Conservation (phyloP, 2,113 vertebrate genomes). For the Verasper variegatus region DNA sequence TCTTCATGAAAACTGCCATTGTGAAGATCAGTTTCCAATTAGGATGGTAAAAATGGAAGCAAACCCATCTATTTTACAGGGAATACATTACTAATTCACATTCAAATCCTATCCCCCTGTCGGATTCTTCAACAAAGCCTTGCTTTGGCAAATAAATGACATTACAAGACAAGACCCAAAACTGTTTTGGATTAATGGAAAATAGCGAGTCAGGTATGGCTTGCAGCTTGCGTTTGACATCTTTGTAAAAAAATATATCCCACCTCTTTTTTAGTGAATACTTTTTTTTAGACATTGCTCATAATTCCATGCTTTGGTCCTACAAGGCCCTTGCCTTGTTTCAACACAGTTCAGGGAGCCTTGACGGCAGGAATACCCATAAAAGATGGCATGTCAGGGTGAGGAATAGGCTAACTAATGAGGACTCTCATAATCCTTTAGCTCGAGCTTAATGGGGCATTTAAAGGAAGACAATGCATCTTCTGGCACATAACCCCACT, state of each 20-base stretch:
- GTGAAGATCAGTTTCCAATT: constrained; percentile 58
- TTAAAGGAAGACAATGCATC: constrained; percentile 84
- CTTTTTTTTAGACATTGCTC: constrained; percentile 40
- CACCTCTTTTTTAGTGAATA: constrained; percentile 1
- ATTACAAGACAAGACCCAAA: constrained; percentile 7
- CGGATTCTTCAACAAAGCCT: constrained; percentile 23
- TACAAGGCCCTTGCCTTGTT: constrained; percentile 65
- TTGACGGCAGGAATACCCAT: constrained; percentile 64
- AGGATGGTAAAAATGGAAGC: constrained; percentile 44
- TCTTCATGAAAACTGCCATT: constrained; percentile 53
- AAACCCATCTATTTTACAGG: constrained; percentile 1
- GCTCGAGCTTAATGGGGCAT: constrained; percentile 83
- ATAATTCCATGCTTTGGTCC: constrained; percentile 50
- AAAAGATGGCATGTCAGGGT: constrained; percentile 79
- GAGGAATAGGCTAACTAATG: constrained; percentile 82
- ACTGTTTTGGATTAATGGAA: constrained; percentile 23
- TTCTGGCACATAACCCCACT: constrained; percentile 76
- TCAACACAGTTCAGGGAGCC: constrained; percentile 71
- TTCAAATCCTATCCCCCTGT: constrained; percentile 24
- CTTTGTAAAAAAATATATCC: background rate
- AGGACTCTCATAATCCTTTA: constrained; percentile 83
- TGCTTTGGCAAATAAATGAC: constrained; percentile 5
- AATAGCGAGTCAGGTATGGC: constrained; percentile 20
- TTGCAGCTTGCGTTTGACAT: constrained; percentile 10
- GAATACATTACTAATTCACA: constrained; percentile 28